These are phyloP conservation scores for Drosophila sturtevanti DNA, from an alignment of 1,140 invertebrate species.

Conservation along the genomic window DNA sequence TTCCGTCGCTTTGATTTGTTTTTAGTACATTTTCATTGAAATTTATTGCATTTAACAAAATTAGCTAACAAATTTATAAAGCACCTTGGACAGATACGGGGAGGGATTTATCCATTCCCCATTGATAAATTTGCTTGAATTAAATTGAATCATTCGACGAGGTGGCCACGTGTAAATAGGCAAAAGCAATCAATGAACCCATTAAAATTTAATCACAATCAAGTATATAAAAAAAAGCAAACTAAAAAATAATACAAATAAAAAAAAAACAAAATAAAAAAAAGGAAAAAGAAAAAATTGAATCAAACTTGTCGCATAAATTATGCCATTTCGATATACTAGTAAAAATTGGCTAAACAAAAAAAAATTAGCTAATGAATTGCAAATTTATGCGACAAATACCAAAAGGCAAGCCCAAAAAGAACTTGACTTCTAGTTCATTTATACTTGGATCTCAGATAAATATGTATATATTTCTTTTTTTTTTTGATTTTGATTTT, in stretches of 20 bases:
- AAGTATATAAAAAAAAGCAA: conserved; percentile 68
- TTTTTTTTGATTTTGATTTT: not conserved
- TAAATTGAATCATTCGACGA: conserved; percentile 18
- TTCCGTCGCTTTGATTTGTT: conserved; percentile 50
- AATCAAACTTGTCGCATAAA: conserved; percentile 77
- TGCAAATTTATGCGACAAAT: conserved; percentile 75
- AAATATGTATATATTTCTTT: conserved; percentile 19
- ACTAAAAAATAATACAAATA: not conserved
- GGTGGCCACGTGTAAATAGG: conserved; percentile 68
- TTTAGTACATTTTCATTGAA: conserved; percentile 75
- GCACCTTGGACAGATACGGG: conserved; percentile 46
- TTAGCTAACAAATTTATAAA: conserved; percentile 81
- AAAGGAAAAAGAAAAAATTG: not conserved
- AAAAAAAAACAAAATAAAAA: not conserved
- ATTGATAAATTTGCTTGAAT: conserved; percentile 61
- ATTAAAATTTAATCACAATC: conserved; percentile 80
- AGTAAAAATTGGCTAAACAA: conserved; percentile 63
- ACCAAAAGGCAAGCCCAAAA: conserved; percentile 66
- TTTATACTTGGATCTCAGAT: conserved; percentile 43
- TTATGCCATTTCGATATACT: conserved; percentile 62
- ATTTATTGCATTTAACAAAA: conserved; percentile 80
- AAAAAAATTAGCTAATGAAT: conserved; percentile 72
- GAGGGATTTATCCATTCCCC: conserved; percentile 9
- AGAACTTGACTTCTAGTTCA: conserved; percentile 81
- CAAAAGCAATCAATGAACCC: conserved; percentile 75